Conservation (phyloP, 2,113 vertebrate genomes). For the Fulmarus glacialis region DNA sequence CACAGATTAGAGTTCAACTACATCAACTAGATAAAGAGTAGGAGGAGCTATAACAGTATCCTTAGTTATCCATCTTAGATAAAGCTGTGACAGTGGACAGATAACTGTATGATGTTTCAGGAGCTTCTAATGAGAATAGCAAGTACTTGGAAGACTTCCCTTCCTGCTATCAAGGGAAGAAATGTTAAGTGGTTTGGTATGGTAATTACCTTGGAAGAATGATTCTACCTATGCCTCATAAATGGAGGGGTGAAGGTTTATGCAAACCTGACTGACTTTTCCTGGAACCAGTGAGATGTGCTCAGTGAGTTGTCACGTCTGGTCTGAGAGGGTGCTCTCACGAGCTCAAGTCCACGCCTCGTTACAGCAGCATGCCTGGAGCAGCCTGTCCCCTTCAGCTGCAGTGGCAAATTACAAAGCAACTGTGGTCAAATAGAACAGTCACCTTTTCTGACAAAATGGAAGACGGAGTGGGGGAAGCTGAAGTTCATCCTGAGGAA, state of each 20-base stretch:
- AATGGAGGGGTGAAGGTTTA: too few species aligned
- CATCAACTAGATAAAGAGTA: background rate
- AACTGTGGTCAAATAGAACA: background rate
- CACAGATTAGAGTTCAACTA: background rate
- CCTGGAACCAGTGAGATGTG: rapidly evolving
- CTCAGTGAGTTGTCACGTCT: background rate
- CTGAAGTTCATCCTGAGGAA: background rate
- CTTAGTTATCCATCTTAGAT: rapidly evolving
- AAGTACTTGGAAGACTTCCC: background rate
- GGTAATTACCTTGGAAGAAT: background rate
- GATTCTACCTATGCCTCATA: rapidly evolving
- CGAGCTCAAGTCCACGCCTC: rapidly evolving
- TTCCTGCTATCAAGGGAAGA: background rate
- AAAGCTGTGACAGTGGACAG: background rate
- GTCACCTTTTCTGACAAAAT: background rate
- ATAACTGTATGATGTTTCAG: background rate
- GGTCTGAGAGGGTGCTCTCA: background rate
- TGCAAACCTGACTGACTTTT: background rate
- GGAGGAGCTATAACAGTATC: background rate
- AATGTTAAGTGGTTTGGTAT: rapidly evolving
- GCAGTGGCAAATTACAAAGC: background rate
- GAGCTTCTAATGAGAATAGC: background rate
- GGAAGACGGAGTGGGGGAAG: too few species aligned
- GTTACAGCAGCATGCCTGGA: background rate
- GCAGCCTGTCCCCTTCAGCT: background rate